These are phyloP conservation scores for Chydorus sphaericus DNA, from an alignment of 2,888 invertebrate species.

Conservation along the genomic window DNA sequence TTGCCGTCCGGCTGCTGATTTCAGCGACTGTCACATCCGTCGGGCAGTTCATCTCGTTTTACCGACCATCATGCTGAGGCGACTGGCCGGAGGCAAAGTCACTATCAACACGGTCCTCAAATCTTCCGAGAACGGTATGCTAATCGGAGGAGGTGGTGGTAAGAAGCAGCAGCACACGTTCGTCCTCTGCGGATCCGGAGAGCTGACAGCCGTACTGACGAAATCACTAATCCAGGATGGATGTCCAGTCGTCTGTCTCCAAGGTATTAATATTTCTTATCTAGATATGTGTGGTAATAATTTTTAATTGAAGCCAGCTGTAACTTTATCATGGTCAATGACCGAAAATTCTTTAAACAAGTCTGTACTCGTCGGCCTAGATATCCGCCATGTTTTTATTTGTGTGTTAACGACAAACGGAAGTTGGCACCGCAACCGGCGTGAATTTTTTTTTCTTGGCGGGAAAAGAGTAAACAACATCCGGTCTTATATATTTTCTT, in stretches of 20 bases:
- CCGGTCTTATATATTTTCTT: neutral
- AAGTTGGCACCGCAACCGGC: neutral
- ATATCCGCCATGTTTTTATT: neutral
- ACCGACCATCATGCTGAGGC: constrained; percentile 78
- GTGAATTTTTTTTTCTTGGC: neutral
- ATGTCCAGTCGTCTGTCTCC: constrained; percentile 62
- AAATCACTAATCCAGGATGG: constrained; percentile 71
- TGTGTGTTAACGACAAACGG: neutral
- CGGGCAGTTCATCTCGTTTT: constrained; percentile 83
- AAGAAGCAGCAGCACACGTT: constrained; percentile 23
- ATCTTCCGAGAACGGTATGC: constrained; percentile 45
- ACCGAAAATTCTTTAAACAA: too few relatives aligned
- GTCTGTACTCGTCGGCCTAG: too few relatives aligned
- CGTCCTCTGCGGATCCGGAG: constrained; percentile 28
- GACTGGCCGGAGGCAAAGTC: constrained; percentile 80
- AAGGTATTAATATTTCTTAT: constrained; percentile 45
- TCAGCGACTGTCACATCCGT: constrained; percentile 65
- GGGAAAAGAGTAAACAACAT: neutral
- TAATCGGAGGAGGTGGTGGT: neutral
- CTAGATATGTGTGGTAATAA: neutral
- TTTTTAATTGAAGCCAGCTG: too few relatives aligned
- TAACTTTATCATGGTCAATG: too few relatives aligned
- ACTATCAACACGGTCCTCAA: constrained; percentile 75
- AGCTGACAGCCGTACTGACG: constrained; percentile 58
- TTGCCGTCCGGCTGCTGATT: constrained; percentile 75